phyloP scores from a whole-genome alignment of 1,140 invertebrate species.

The Hormaphis cornu region DNA sequence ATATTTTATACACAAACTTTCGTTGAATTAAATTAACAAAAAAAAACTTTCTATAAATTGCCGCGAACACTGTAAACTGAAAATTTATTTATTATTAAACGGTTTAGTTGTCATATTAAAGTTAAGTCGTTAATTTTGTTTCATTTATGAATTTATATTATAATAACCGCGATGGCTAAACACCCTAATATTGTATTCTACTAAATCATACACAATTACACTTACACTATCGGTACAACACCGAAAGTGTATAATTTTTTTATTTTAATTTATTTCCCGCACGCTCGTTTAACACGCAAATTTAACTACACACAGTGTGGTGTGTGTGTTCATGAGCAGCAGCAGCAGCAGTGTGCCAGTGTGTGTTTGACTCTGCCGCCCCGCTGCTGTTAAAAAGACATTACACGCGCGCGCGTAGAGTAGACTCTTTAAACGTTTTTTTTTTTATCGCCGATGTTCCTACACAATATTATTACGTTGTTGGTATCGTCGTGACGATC shows the following conservation, averaged over 20 bases:
- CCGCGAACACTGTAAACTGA: neutral
- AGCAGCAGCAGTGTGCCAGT: too few species aligned
- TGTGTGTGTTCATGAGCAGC: neutral
- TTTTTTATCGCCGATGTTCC: slow-evolving; percentile 8
- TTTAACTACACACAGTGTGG: slow-evolving; percentile 7
- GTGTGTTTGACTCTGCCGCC: neutral
- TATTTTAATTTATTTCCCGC: too few species aligned
- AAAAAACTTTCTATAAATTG: neutral
- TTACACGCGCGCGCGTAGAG: slow-evolving; percentile 3
- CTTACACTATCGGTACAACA: too few species aligned
- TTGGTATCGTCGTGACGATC: slow-evolving; percentile 7
- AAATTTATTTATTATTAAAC: neutral
- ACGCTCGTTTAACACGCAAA: slow-evolving; percentile 9
- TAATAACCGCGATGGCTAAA: too few species aligned
- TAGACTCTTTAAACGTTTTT: slow-evolving; percentile 11
- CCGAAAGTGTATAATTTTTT: too few species aligned
- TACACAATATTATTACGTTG: slow-evolving; percentile 5
- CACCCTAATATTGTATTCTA: too few species aligned
- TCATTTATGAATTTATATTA: too few species aligned
- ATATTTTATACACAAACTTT: slow-evolving; percentile 8
- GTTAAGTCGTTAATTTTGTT: too few species aligned
- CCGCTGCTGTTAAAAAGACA: slow-evolving; percentile 21
- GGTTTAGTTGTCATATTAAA: neutral
- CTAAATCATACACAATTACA: too few species aligned
- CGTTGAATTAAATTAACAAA: neutral